A percentile compares a stretch with the other conserved stretches of the same genome.
Conservation (phyloP, 2,113 vertebrate species). For the Thermophis baileyi region DNA sequence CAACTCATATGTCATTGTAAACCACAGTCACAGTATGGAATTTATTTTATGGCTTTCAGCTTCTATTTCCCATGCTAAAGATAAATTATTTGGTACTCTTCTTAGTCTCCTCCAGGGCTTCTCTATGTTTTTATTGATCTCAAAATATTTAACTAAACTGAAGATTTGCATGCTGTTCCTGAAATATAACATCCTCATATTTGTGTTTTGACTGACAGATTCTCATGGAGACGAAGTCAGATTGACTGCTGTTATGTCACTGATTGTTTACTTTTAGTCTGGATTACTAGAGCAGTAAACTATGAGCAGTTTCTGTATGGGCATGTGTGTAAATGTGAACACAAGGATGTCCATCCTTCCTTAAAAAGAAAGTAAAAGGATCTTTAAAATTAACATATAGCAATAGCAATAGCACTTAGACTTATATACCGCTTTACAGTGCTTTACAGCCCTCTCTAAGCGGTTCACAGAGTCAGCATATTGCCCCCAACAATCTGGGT, state of each 20-base stretch:
- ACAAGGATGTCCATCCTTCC: not conserved
- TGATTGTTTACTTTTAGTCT: not conserved
- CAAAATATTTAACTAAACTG: not conserved
- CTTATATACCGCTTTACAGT: no score
- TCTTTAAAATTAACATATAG: not conserved
- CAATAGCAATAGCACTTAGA: no score
- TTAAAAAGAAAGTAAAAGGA: not conserved
- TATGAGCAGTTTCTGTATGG: not conserved
- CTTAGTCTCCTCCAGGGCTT: not conserved
- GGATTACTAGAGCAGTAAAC: no score
- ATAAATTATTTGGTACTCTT: not conserved
- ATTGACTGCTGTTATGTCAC: not conserved
- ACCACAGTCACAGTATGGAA: not conserved
- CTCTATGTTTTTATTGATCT: not conserved
- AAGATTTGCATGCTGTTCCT: not conserved
- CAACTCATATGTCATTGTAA: not conserved
- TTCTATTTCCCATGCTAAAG: not conserved
- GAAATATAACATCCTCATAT: not conserved
- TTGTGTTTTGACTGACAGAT: not conserved
- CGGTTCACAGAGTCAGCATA: no score
- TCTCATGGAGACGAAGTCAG: not conserved
- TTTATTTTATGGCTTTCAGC: not conserved
- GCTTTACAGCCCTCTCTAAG: no score
- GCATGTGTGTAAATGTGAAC: not conserved
- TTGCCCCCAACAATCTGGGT: no score